phyloP scores from a whole-genome alignment of 2,888 invertebrate species.

The Ophion obscuratus region DNA sequence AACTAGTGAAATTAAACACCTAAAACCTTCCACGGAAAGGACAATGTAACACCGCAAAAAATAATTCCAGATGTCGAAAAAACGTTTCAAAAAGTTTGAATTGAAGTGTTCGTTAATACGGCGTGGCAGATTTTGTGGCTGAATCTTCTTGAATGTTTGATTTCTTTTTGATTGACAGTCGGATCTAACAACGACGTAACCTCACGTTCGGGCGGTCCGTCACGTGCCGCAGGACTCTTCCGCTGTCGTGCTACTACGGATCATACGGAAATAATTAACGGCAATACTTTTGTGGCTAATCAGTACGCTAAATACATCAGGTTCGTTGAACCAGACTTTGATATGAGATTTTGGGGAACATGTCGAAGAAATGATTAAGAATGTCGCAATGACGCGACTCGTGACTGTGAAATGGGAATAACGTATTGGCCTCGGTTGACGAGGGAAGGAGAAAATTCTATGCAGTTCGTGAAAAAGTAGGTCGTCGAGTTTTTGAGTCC shows the following conservation, averaged over 20 bases:
- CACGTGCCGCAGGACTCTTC: not conserved
- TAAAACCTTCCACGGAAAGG: not conserved
- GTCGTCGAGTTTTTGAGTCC: not conserved
- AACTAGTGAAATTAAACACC: not conserved
- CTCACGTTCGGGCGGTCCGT: not conserved
- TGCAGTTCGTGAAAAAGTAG: not conserved
- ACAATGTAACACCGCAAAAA: not conserved
- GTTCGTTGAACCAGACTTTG: not conserved
- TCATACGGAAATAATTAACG: not conserved
- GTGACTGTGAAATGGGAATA: not conserved
- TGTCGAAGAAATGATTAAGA: not conserved
- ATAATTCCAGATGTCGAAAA: not conserved
- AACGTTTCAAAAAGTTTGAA: not conserved
- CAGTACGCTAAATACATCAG: not conserved
- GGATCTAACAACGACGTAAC: not conserved
- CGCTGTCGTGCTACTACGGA: not conserved
- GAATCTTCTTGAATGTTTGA: not conserved
- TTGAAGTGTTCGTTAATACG: not conserved
- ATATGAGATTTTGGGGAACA: not conserved
- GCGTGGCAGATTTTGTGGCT: not conserved
- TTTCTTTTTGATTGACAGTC: slow-evolving; percentile 1
- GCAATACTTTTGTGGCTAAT: slow-evolving; percentile 1
- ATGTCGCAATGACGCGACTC: not conserved
- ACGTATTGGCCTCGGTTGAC: not conserved
- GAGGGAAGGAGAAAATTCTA: not conserved